Conservation (phyloP, 2,888 invertebrate genomes). For the Vesta saturnalis region DNA sequence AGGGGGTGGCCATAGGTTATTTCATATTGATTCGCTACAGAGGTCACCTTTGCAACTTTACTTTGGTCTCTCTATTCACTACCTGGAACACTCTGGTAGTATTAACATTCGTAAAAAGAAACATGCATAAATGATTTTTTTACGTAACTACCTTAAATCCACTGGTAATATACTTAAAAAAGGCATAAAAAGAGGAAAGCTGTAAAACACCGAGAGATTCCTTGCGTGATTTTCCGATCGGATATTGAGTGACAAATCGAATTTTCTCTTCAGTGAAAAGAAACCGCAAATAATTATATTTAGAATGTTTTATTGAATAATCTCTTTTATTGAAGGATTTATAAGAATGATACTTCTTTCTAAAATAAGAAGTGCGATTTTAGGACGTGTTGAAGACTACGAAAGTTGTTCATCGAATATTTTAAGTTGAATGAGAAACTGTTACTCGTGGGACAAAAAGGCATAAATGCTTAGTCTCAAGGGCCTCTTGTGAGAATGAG, state of each 20-base stretch:
- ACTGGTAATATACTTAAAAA: background rate
- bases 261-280: background rate
- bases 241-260: background rate
- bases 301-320: background rate
- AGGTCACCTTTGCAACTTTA: constrained; percentile 44
- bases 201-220: background rate
- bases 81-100: constrained; percentile 26
- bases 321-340: background rate
- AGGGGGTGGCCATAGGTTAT: constrained; percentile 29
- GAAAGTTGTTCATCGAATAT: background rate
- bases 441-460: constrained; percentile 14
- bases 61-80: constrained; percentile 41
- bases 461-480: constrained; percentile 28
- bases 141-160: background rate
- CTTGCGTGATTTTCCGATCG: background rate
- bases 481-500: constrained; percentile 30
- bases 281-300: background rate
- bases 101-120: background rate
- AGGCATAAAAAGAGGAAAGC: background rate
- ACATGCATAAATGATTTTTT: background rate
- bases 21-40: constrained; percentile 40
- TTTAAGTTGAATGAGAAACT: background rate
- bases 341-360: too few relatives aligned
- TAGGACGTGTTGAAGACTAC: too few relatives aligned
- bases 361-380: too few relatives aligned